Evolutionary conservation across 2,797 vertebrate species (phyloP).

Genomic region (Vultur gryphus): DNA sequence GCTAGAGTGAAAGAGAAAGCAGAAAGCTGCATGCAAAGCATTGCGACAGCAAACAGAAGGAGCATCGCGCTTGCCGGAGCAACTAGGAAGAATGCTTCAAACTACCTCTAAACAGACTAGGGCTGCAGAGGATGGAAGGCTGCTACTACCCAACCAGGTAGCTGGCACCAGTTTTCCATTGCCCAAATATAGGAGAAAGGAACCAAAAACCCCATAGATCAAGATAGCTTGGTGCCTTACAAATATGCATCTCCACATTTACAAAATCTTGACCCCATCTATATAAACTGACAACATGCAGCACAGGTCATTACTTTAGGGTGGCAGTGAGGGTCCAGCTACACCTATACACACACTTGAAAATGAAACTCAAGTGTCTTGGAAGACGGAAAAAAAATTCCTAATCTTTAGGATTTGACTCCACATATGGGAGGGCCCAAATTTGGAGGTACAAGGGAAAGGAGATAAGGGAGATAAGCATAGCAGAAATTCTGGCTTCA

Average conservation of each 20-base stretch:
- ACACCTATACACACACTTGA: background rate
- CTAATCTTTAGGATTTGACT: background rate
- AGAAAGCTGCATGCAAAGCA: background rate
- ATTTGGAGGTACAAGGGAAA: background rate
- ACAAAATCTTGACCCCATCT: background rate
- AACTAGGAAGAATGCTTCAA: background rate
- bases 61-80: background rate
- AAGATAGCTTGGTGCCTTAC: background rate
- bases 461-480: background rate
- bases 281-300: rapidly evolving
- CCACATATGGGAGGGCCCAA: background rate
- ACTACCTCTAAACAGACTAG: background rate
- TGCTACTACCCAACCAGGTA: background rate
- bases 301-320: too few relatives aligned
- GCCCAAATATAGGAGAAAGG: background rate
- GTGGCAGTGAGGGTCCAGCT: background rate
- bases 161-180: background rate
- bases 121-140: background rate
- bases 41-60: background rate
- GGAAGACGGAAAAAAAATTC: background rate
- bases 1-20: background rate
- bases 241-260: background rate
- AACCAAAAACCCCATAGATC: background rate
- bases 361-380: background rate
- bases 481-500: background rate